Evolutionary conservation across 2,797 vertebrate species (phyloP).

Genomic region (Sebastes elongatus): DNA sequence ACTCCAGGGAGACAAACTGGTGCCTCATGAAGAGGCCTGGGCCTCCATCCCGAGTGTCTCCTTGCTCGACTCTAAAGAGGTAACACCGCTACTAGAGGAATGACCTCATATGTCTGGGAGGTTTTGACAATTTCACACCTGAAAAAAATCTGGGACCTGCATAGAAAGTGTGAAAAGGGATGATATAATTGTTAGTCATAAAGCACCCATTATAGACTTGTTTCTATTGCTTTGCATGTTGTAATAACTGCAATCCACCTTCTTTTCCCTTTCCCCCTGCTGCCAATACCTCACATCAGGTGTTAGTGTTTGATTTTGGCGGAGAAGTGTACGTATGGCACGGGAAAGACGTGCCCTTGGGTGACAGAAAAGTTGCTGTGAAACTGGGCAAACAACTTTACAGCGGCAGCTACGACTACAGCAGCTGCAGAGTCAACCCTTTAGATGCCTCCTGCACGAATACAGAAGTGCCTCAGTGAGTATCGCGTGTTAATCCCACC

Average conservation of each 20-base stretch:
- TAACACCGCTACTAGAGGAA: slow-evolving; percentile 41
- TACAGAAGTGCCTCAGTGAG: slow-evolving; percentile 77
- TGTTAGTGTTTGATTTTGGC: slow-evolving; percentile 87
- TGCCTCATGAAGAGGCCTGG: slow-evolving; percentile 85
- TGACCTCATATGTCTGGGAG: not conserved
- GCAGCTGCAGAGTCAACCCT: slow-evolving; percentile 82
- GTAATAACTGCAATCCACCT: not conserved
- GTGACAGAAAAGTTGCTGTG: slow-evolving; percentile 84
- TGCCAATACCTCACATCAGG: slow-evolving; percentile 57
- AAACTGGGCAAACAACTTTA: slow-evolving; percentile 86
- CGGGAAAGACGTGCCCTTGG: slow-evolving; percentile 84
- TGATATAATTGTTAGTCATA: not conserved
- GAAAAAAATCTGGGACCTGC: not conserved
- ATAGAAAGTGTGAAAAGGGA: not conserved
- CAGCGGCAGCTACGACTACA: slow-evolving; percentile 83
- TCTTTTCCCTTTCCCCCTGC: not conserved
- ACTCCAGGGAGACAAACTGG: slow-evolving; percentile 83
- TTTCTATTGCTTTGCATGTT: not conserved
- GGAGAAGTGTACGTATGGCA: slow-evolving; percentile 86
- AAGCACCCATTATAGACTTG: not conserved
- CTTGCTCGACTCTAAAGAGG: slow-evolving; percentile 85
- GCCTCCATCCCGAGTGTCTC: slow-evolving; percentile 84
- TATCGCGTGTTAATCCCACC: not conserved
- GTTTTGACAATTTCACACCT: not conserved
- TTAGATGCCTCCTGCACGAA: slow-evolving; percentile 76